Evolutionary conservation across 1,140 invertebrate genomes (phyloP), one percentile per base, ranked within the genome.

Genomic region (Megathymus violae): DNA sequence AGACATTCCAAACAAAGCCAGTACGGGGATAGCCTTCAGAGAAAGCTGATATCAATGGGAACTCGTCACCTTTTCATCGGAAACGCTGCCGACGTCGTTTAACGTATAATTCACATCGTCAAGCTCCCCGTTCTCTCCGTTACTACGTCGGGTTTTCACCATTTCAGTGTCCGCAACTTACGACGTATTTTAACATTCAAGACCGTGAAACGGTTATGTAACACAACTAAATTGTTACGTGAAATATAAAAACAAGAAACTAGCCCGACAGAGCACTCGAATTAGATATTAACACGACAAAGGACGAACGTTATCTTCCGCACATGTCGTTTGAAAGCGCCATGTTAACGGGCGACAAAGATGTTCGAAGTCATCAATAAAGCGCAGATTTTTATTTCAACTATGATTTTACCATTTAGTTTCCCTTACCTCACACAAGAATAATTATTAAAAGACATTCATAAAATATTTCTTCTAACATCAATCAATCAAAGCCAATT

Each of bases 91-190:
- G 73, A 80, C 83, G 74, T 90, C 85, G 82, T 89, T 90, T 69
- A 87, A 70, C 59, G 81, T 80, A 69, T 86, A 86, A 83, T 90
- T 90, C 75, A 80, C 87, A 78, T 91, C 89, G 61, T 90, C 90
- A 77, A 88, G 82, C 77, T 91, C 90, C 67, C 88, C 90, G 68
- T 91, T 91, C 78, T 91, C 90, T 80, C 90, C 82, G 64, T 88
- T 89, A 86, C 89, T 91, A 77, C 90, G 88, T 72, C 90, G 85
- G 76, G 90, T 91, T 90, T 91, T 91, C 80, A 91, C 90, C 90
- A 91, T 90, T 78, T 85, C 78, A 77, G 77, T 80, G 67, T 36
- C 47, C 65, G 59, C 65, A 56, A 78, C 54, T 71, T 77, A 74
- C 71, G 73, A 71, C 72, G 72, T 81, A 80, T 80, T 71, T 67